phyloP scores from a whole-genome alignment of 1,140 invertebrate species.

The Macrocentrus cingulum region DNA sequence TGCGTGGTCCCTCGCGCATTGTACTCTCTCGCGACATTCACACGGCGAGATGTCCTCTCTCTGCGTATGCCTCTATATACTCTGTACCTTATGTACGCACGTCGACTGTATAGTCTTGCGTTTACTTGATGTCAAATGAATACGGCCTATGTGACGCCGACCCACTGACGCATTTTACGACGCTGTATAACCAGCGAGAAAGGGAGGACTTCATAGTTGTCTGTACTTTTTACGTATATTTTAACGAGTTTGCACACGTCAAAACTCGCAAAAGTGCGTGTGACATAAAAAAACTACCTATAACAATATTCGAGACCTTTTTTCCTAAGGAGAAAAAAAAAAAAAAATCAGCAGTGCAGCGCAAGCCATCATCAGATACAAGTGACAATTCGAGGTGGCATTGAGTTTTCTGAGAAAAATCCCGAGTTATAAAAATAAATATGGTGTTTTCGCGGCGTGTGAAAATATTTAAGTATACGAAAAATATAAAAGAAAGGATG shows the following conservation, averaged over 20 bases:
- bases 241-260: conserved; percentile 12
- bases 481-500: conserved; percentile 12
- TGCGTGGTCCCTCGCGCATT: conserved; percentile 30
- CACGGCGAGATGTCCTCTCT: neutral
- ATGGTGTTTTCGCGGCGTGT: neutral
- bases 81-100: conserved; percentile 5
- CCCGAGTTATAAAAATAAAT: neutral
- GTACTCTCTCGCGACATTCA: conserved; percentile 34
- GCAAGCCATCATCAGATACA: no score
- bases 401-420: neutral
- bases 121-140: conserved; percentile 24
- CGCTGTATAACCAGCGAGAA: conserved; percentile 9
- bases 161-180: conserved; percentile 24
- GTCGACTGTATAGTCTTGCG: conserved; percentile 7
- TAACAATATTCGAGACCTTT: neutral
- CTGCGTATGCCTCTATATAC: neutral
- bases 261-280: conserved; percentile 13
- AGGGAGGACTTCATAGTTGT: conserved; percentile 26
- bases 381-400: no score
- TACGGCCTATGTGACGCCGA: conserved; percentile 14
- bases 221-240: conserved; percentile 23
- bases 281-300: no score
- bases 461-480: neutral
- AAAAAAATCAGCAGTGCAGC: no score
- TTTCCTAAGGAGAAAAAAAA: conserved; percentile 5